Base-by-base conservation (phyloP, 2,113 vertebrate genomes). In the Furnarius figulus region DNA sequence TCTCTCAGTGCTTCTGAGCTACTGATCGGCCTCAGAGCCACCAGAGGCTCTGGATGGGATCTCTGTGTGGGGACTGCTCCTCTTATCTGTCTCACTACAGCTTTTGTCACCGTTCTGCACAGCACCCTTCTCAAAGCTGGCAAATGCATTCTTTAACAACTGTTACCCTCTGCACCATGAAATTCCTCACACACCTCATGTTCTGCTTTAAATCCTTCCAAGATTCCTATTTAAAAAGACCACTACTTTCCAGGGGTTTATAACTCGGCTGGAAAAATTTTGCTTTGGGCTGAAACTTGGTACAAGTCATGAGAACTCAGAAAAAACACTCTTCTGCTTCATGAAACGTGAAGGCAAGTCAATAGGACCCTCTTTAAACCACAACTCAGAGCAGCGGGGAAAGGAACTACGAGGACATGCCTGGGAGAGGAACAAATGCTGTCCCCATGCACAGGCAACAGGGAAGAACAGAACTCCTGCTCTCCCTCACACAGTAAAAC, bases 61-160 rank as follows among this genome's bases (percentile, higher is more conserved):
- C 11, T 5, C 23, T 27, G 14, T 0, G 4, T 31, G 8, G 2
- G 1, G 55, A 30, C 8, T 4, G 1, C 9, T 27, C 49, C 58
- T 22, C 24, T 68, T 39, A 37, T 5, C 42, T 59, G 25, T 14
- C 40, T 15, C 23, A 2, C 35, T 37, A 19, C 55, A 18, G 49
- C 30, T 75, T 80, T 40, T 70, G 44, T 40, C 74, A 66, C 6
- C 25, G 33, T 2, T 61, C 56, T n/a, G 28, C n/a, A 11, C 21
- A 66, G 67, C 6, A n/a, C 33, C 85, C 42, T 70, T n/a, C 81
- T 65, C 42, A 67, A 66, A 83, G 72, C 67, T 31, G 30, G 27
- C 27, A 91, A 91, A 87, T 18, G 23, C 65, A 8, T 55, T 35
- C 71, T 77, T 61, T 5, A 86, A 52, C 46, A 75, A 71, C 63